Percentiles rank a stretch among this genome's conserved stretches.
Evolutionary conservation across 2,797 vertebrate species (phyloP).

Genomic region (Argentina silus): DNA sequence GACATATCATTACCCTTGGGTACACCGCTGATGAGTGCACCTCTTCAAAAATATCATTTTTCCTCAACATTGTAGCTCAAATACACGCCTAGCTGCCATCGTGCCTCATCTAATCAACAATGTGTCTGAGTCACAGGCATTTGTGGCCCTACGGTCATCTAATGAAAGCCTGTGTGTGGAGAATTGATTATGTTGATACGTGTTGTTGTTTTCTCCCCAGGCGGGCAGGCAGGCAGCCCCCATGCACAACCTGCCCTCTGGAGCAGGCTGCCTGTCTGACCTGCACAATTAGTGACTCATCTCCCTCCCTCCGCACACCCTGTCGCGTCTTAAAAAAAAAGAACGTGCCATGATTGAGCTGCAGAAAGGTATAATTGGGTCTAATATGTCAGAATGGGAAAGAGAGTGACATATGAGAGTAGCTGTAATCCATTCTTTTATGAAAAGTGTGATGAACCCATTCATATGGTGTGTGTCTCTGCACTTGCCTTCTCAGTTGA

Average conservation of each 20-base stretch:
- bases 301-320: neutral
- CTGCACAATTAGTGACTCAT: neutral
- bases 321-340: neutral
- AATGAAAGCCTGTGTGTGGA: neutral
- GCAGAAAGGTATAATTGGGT: neutral
- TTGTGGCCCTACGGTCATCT: slow-evolving; percentile 1
- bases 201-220: neutral
- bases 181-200: neutral
- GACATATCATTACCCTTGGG: neutral
- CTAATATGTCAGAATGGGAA: neutral
- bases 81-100: neutral
- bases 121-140: slow-evolving; percentile 12
- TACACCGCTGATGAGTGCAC: neutral
- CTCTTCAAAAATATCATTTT: neutral
- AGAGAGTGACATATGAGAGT: neutral
- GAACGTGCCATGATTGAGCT: neutral
- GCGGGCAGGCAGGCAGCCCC: neutral
- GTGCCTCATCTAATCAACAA: neutral
- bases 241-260: neutral
- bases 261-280: neutral
- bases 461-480: neutral
- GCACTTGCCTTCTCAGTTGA: neutral
- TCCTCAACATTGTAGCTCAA: neutral
- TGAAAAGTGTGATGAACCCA: neutral
- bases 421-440: neutral